Evolutionary conservation across 2,888 invertebrate species (phyloP).

Genomic region (Chelonus formosanus): DNA sequence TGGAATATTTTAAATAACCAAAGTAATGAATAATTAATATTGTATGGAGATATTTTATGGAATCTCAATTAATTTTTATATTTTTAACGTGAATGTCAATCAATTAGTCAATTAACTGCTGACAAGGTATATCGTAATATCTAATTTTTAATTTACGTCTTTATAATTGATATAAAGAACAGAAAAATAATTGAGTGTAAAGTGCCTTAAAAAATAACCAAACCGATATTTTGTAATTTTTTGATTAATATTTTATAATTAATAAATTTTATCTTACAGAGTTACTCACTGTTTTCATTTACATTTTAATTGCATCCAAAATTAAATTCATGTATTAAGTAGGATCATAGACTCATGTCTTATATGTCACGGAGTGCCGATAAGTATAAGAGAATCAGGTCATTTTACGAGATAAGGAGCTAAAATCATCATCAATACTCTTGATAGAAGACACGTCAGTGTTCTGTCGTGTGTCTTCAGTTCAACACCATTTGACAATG

Average conservation of each 20-base stretch:
- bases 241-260: conserved; percentile 16
- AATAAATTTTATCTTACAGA: conserved; percentile 13
- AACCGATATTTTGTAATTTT: background rate
- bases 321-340: background rate
- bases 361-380: conserved; percentile 18
- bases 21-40: conserved; percentile 20
- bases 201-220: conserved; percentile 6
- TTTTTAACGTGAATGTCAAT: background rate
- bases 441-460: conserved; percentile 1
- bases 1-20: conserved; percentile 22
- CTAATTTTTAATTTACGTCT: too few relatives aligned
- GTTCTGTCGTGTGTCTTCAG: too few relatives aligned
- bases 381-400: conserved; percentile 40
- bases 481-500: too few relatives aligned
- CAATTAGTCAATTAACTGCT: too few relatives aligned
- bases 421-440: too few relatives aligned
- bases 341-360: background rate
- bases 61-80: conserved; percentile 19
- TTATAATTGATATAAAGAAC: too few relatives aligned
- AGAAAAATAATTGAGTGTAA: background rate
- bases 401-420: conserved; percentile 40
- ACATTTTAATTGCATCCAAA: background rate
- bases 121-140: conserved; percentile 1
- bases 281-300: background rate
- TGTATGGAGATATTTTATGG: conserved; percentile 9